Base-by-base conservation (phyloP, 2,888 invertebrate species). In the Zygaena filipendulae region DNA sequence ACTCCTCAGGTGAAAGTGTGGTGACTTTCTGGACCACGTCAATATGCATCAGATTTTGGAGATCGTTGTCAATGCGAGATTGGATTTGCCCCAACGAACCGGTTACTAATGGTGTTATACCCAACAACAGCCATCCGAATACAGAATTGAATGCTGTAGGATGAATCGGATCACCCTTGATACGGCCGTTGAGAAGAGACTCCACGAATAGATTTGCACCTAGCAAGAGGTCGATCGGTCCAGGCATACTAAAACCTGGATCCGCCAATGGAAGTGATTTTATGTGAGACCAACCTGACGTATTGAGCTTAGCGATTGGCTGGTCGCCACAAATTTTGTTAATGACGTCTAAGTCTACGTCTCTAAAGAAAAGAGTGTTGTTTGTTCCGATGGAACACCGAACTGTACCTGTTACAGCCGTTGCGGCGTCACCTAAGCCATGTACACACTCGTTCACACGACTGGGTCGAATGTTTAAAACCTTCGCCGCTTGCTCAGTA, bases 241-340 rank as follows among this genome's bases (percentile, higher is more conserved):
- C 31, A 20, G 36, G 34, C 14, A 25, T 29, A 18, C 29, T 16
- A 21, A 29, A 35, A 3, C 22, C 23, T 11, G 38, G 36, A 25
- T 39, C 39, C 2, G 39, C 36, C 22, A 39, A 26, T 11, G 23
- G 18, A 13, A 36, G 13, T 11, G 31, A 27, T 21, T 26, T 23
- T 11, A 31, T 27, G 9, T 32, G 16, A 2, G 30, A 26, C 18
- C 27, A 24, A 12, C 30, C 27, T 13, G 28, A 29, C 18, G 29
- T 25, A 26, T 35, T 35, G 7, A 35, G 27, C 27, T 28, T 25
- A 12, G 28, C 30, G 18, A 35, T 29, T 13, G 33, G 33, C 24
- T 30, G 30, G 10, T 30, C 21, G 8, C 30, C 26, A 21, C 29
- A 33, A 10, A 33, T 33, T 10, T 12, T 30, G 9, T 16, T 12